phyloP scores from a whole-genome alignment of 2,113 vertebrate species.

The Tachysurus vachellii region DNA sequence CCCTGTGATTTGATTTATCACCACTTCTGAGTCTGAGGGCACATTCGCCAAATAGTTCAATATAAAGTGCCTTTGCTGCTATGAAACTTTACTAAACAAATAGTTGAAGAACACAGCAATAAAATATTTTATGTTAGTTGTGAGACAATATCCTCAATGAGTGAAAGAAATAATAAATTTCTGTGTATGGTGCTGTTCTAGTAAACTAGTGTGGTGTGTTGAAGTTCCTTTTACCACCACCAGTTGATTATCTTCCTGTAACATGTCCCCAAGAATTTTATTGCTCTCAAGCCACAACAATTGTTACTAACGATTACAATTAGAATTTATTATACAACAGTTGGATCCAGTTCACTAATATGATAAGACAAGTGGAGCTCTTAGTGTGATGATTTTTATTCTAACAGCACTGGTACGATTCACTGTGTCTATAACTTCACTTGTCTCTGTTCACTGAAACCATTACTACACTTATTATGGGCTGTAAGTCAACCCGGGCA shows the following conservation, averaged over 20 bases:
- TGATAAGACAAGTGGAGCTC: background rate
- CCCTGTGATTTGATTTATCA: slow-evolving; percentile 37
- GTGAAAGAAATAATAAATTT: background rate
- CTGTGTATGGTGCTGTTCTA: background rate
- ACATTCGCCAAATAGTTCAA: background rate
- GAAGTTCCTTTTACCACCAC: background rate
- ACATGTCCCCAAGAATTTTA: background rate
- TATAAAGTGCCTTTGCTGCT: background rate
- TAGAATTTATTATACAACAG: background rate
- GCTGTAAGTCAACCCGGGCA: background rate
- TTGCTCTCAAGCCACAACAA: background rate
- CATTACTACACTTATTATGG: background rate
- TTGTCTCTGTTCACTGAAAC: background rate
- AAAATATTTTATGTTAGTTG: background rate
- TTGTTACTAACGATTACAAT: background rate
- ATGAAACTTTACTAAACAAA: slow-evolving; percentile 3
- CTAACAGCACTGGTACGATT: background rate
- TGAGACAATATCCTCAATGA: background rate
- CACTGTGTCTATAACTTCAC: background rate
- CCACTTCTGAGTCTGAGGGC: background rate
- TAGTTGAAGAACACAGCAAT: background rate
- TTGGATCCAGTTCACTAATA: background rate
- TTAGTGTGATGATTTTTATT: background rate
- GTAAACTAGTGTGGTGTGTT: background rate
- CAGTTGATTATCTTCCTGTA: background rate